Conservation (phyloP, 2,113 vertebrate species). For the Leptobrachium leishanense region DNA sequence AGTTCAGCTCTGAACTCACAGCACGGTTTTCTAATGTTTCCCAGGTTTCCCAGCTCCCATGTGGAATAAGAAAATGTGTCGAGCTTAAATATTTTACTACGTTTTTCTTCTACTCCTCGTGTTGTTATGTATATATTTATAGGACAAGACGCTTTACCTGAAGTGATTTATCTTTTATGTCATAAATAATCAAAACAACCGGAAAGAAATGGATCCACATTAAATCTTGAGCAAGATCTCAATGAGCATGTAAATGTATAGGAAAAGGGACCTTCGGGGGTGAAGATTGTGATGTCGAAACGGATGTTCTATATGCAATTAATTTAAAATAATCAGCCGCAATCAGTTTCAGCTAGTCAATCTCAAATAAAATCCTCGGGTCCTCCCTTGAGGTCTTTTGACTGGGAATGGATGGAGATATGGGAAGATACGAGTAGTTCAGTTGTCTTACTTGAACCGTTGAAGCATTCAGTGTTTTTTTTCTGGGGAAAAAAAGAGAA, state of each 20-base stretch:
- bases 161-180: neutral
- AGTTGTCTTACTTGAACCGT: slow-evolving; percentile 51
- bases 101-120: neutral
- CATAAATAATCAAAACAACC: neutral
- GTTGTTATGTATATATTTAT: slow-evolving; percentile 2
- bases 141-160: neutral
- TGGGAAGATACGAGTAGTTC: slow-evolving; percentile 41
- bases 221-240: neutral
- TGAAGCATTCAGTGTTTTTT: slow-evolving; percentile 56
- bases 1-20: neutral
- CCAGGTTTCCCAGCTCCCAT: neutral
- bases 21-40: neutral
- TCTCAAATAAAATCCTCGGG: slow-evolving; percentile 53
- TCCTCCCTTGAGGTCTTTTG: slow-evolving; percentile 53
- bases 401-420: slow-evolving; percentile 20
- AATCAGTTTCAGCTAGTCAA: slow-evolving; percentile 49
- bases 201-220: neutral
- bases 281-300: neutral
- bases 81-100: neutral
- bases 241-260: neutral
- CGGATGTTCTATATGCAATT: slow-evolving; percentile 1
- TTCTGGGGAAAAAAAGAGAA: slow-evolving; percentile 58
- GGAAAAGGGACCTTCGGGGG: neutral
- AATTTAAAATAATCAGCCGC: slow-evolving; percentile 21
- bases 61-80: neutral